Conservation (phyloP, 2,113 vertebrate genomes). For the Colinus virginianus region DNA sequence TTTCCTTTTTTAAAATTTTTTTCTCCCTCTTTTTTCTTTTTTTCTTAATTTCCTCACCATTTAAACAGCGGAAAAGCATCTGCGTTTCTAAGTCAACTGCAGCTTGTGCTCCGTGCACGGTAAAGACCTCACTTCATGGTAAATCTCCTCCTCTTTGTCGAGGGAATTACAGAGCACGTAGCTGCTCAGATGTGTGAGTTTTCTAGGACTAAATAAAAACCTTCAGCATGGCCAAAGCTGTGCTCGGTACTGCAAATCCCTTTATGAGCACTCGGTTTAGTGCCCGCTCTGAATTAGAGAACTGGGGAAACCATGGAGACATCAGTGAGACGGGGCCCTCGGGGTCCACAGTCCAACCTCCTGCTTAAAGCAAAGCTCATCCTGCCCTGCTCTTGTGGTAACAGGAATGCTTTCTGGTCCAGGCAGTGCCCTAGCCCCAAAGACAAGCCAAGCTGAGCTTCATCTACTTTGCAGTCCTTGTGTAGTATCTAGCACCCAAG, state of each 20-base stretch:
- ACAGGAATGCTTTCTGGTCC: not conserved
- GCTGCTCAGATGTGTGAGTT: constrained; percentile 42
- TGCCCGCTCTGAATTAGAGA: constrained; percentile 13
- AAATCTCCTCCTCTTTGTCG: not conserved
- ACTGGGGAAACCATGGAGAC: not conserved
- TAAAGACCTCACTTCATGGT: not conserved
- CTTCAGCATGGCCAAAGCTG: not conserved
- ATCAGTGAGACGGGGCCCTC: not conserved
- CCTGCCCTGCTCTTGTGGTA: not conserved
- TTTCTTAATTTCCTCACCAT: not conserved
- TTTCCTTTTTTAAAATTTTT: not conserved
- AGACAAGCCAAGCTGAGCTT: constrained; percentile 36
- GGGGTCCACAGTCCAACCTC: not conserved
- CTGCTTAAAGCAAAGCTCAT: not conserved
- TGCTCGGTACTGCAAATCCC: constrained; percentile 4
- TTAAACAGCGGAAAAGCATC: not conserved
- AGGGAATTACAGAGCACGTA: constrained; percentile 22
- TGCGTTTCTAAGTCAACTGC: not conserved
- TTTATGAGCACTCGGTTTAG: constrained; percentile 22
- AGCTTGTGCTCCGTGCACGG: not conserved
- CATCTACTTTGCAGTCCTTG: constrained; percentile 18
- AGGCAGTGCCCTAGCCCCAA: constrained; percentile 17
- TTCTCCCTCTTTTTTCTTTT: not conserved
- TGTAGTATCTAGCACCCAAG: constrained; percentile 10
- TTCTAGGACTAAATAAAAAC: constrained; percentile 57